Conservation (phyloP, 2,888 invertebrate species). For the Loripinus fragilis region DNA sequence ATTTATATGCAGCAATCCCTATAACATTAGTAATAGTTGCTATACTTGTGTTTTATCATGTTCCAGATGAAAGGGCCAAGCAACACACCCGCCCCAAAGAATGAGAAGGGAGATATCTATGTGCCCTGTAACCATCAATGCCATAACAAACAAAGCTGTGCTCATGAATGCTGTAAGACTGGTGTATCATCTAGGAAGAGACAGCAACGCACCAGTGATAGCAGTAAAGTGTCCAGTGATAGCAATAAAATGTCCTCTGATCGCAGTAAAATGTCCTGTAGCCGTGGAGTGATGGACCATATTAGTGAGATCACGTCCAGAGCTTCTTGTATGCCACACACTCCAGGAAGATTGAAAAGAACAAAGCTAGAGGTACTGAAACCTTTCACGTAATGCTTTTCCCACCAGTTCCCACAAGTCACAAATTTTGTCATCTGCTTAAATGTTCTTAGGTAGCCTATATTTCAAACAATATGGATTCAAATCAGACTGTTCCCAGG, state of each 20-base stretch:
- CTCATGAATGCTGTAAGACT: slow-evolving; percentile 79
- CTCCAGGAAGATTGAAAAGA: slow-evolving; percentile 48
- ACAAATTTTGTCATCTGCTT: too few species aligned
- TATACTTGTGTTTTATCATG: too few species aligned
- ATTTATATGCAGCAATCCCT: too few species aligned
- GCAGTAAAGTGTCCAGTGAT: neutral
- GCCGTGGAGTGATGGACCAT: slow-evolving; percentile 29
- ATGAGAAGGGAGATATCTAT: neutral
- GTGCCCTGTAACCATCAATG: slow-evolving; percentile 74
- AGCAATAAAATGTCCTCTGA: neutral
- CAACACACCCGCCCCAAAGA: neutral
- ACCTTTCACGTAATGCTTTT: too few species aligned
- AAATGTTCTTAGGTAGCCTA: too few species aligned
- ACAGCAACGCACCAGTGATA: neutral
- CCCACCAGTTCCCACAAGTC: too few species aligned
- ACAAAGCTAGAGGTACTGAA: slow-evolving; percentile 34
- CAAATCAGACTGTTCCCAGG: too few species aligned
- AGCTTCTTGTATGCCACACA: slow-evolving; percentile 42
- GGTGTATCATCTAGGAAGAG: slow-evolving; percentile 57
- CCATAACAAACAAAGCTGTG: slow-evolving; percentile 73
- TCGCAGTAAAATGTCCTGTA: neutral
- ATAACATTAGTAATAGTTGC: too few species aligned
- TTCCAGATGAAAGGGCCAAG: too few species aligned
- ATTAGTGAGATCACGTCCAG: slow-evolving; percentile 55
- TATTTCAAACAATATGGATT: too few species aligned